phyloP scores from a whole-genome alignment of 2,888 invertebrate genomes.

The Encarsia formosa region DNA sequence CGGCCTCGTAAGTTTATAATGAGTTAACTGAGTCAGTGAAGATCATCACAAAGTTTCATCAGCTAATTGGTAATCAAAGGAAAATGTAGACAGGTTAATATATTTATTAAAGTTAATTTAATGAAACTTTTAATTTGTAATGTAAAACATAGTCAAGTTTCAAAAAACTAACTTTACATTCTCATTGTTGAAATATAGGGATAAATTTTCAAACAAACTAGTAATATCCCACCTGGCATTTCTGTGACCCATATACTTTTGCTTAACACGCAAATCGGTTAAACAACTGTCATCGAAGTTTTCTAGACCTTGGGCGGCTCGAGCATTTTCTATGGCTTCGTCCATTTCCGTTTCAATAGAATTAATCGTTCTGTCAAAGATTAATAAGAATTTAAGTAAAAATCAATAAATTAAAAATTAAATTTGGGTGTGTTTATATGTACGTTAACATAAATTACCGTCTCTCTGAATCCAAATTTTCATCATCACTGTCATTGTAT shows the following conservation, averaged over 20 bases:
- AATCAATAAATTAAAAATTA: slow-evolving; percentile 6
- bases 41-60: slow-evolving; percentile 14
- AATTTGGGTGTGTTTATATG: not conserved
- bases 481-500: slow-evolving; percentile 49
- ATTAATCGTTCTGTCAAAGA: slow-evolving; percentile 41
- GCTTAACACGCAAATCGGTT: slow-evolving; percentile 57
- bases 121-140: slow-evolving; percentile 6
- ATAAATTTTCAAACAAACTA: slow-evolving; percentile 5
- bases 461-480: slow-evolving; percentile 32
- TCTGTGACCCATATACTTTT: slow-evolving; percentile 73
- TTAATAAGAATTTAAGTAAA: slow-evolving; percentile 12
- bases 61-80: slow-evolving; percentile 13
- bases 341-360: slow-evolving; percentile 46
- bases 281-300: slow-evolving; percentile 37
- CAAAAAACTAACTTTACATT: slow-evolving; percentile 11
- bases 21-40: slow-evolving; percentile 16
- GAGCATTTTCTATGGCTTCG: slow-evolving; percentile 41
- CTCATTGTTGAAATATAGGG: slow-evolving; percentile 5
- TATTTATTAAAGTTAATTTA: slow-evolving; percentile 15
- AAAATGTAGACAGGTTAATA: slow-evolving; percentile 10
- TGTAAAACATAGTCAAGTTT: slow-evolving; percentile 1
- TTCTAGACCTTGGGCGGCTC: slow-evolving; percentile 36
- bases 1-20: slow-evolving; percentile 11
- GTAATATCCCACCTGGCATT: slow-evolving; percentile 61
- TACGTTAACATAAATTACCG: slow-evolving; percentile 22